Conservation (phyloP, 2,888 invertebrate species). For the Protophormia terraenovae region DNA sequence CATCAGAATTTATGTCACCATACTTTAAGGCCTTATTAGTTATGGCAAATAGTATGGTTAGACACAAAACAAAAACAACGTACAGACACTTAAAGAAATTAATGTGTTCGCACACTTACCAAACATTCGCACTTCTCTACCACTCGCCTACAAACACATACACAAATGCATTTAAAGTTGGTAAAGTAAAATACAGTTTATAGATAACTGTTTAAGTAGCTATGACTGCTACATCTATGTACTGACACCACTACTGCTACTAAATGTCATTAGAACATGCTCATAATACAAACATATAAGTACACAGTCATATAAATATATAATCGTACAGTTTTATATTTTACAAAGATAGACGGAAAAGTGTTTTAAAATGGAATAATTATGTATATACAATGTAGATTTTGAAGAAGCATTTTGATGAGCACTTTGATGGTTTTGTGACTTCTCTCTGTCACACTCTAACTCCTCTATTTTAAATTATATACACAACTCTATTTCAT, state of each 20-base stretch:
- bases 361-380: too few relatives aligned
- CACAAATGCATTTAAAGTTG: not conserved
- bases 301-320: not conserved
- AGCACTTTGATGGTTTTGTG: too few relatives aligned
- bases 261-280: slow-evolving; percentile 66
- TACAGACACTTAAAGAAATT: slow-evolving; percentile 13
- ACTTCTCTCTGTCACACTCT: too few relatives aligned
- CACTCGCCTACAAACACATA: not conserved
- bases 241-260: slow-evolving; percentile 63
- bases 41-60: slow-evolving; percentile 57
- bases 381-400: too few relatives aligned
- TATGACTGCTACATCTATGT: slow-evolving; percentile 49
- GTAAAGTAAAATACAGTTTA: slow-evolving; percentile 19
- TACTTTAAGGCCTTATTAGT: slow-evolving; percentile 57
- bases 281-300: slow-evolving; percentile 38
- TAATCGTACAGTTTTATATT: not conserved
- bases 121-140: not conserved
- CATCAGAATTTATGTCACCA: slow-evolving; percentile 53
- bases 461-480: too few relatives aligned
- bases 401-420: too few relatives aligned
- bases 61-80: slow-evolving; percentile 55
- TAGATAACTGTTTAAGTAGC: slow-evolving; percentile 60
- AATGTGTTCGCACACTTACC: slow-evolving; percentile 12
- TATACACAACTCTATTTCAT: too few relatives aligned
- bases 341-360: too few relatives aligned